Evolutionary conservation across 2,888 invertebrate species (phyloP), one percentile per base, ranked within the genome.

Genomic region (Emmelina monodactyla): DNA sequence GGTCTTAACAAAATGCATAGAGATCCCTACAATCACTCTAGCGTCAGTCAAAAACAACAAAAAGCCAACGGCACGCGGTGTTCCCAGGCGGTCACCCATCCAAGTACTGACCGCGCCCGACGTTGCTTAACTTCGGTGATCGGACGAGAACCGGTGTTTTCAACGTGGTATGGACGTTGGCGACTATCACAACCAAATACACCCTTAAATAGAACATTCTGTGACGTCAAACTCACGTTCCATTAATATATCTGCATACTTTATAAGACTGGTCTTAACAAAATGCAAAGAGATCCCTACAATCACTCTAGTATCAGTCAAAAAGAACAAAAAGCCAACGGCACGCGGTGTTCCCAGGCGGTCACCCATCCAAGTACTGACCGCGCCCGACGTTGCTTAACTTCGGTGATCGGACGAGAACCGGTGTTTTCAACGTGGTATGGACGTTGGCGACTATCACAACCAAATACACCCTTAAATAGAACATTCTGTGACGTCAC

Each of bases 111-210:
- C 63, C 62, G 55, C 68, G 68, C 68, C 70, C 68, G 63, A 70
- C 61, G 67, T 66, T 70, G 68, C 67, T 68, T 71, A 65, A 69
- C 67, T 70, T 69, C 71, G 69, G 71, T 71, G 71, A 71, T 71
- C 71, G 69, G 70, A 71, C 68, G 71, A 71, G 70, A 70, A 67
- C 66, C 69, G 66, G 69, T 67, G 69, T 64, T 46, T 65, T 69
- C 67, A 70, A 65, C 65, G 56, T 70, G 55, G 68, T 70, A 65
- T 68, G 67, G 64, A 65, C 65, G 57, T 58, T 55, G 55, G 50
- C 50, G n/a, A n/a, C n/a, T n/a, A n/a, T n/a, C n/a, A n/a, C n/a
- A n/a, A n/a, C n/a, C n/a, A n/a, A n/a, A n/a, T n/a, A n/a, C n/a
- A n/a, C n/a, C n/a, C n/a, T n/a, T n/a, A n/a, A n/a, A n/a, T n/a